phyloP scores from a whole-genome alignment of 2,113 vertebrate genomes.

The Protobothrops mucrosquamatus region DNA sequence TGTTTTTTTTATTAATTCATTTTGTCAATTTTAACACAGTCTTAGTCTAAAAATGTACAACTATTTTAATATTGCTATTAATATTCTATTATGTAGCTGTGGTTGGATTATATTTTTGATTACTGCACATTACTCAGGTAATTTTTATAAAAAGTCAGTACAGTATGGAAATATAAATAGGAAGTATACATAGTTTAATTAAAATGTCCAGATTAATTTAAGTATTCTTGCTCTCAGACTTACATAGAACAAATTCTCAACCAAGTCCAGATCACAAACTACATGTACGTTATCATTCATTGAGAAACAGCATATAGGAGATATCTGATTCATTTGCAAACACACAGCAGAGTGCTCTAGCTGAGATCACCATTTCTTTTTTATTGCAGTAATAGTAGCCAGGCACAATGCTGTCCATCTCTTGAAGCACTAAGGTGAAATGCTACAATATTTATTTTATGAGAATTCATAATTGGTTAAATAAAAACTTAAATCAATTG shows the following conservation, averaged over 20 bases:
- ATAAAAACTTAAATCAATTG: background rate
- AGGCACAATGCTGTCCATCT: background rate
- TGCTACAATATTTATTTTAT: background rate
- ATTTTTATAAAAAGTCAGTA: background rate
- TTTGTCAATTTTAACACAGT: background rate
- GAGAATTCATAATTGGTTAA: background rate
- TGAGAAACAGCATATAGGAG: background rate
- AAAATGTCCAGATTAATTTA: background rate
- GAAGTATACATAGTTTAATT: background rate
- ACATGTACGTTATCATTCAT: background rate
- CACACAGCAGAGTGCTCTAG: background rate
- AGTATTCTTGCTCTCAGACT: background rate
- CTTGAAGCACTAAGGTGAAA: background rate
- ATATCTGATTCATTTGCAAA: background rate
- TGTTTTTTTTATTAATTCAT: background rate
- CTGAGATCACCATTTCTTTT: background rate
- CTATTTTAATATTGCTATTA: background rate
- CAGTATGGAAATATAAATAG: background rate
- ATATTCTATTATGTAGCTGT: background rate
- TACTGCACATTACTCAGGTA: too few species aligned
- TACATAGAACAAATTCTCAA: background rate
- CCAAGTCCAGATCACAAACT: background rate
- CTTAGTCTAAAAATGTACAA: background rate
- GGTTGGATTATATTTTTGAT: too few species aligned
- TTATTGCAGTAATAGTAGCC: background rate